A percentile compares a stretch with the other conserved stretches of the same genome.
Conservation (phyloP, 92 coral and sea anemone genomes). For the Epizoanthus scotinus region DNA sequence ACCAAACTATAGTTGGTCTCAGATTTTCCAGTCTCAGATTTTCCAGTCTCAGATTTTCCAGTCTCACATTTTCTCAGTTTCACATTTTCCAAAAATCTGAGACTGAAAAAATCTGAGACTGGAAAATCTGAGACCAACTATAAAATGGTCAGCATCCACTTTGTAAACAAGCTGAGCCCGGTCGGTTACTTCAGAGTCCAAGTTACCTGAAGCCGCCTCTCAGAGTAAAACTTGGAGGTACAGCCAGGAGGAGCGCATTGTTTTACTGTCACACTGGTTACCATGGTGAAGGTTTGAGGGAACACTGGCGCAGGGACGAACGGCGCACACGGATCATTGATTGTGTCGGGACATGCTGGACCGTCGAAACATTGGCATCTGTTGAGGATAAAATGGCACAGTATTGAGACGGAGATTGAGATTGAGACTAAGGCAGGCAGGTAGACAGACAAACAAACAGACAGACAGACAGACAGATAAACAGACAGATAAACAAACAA, state of each 20-base stretch:
- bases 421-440: too few species aligned
- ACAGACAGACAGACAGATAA: background rate
- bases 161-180: too few species aligned
- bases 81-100: too few species aligned
- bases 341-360: constrained; percentile 42
- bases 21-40: too few species aligned
- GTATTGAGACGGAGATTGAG: background rate
- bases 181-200: background rate
- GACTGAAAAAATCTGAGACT: too few species aligned
- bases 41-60: too few species aligned
- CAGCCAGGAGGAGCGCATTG: constrained; percentile 39
- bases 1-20: too few species aligned
- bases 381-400: background rate
- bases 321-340: constrained; percentile 55
- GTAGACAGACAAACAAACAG: background rate
- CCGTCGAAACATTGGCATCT: constrained; percentile 67
- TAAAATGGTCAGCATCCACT: too few species aligned
- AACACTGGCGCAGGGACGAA: constrained; percentile 66
- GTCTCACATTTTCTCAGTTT: too few species aligned
- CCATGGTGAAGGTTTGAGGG: constrained; percentile 60
- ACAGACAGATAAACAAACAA: background rate
- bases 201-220: constrained; percentile 27
- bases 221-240: background rate
- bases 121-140: too few species aligned
- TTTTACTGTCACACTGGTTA: constrained; percentile 38